A percentile compares a stretch with the other conserved stretches of the same genome.
These are phyloP conservation scores for Clostera curtula DNA, from an alignment of 2,888 invertebrate genomes.

Conservation along the genomic window DNA sequence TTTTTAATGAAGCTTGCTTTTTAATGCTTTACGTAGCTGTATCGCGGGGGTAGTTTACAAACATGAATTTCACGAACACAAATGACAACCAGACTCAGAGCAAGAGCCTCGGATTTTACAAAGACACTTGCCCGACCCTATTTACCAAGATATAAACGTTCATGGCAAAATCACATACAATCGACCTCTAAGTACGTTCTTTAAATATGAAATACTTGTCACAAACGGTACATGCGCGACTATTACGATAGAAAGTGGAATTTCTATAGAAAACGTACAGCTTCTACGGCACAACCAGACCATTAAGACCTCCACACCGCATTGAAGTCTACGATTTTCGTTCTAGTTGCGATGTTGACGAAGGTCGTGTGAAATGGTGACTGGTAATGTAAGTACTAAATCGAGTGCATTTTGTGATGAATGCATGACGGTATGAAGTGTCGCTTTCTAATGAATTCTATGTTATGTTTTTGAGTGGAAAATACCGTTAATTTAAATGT, in stretches of 20 bases:
- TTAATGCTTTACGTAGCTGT: no score
- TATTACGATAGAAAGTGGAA: slow-evolving; percentile 16
- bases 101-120: no score
- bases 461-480: background rate
- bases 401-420: slow-evolving; percentile 17
- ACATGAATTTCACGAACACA: no score
- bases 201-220: no score
- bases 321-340: slow-evolving; percentile 3
- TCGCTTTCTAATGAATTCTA: slow-evolving; percentile 18
- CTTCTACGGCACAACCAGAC: slow-evolving; percentile 5
- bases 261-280: slow-evolving; percentile 24
- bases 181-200: no score
- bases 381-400: slow-evolving; percentile 2
- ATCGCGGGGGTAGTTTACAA: no score
- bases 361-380: slow-evolving; percentile 6
- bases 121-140: no score
- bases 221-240: background rate
- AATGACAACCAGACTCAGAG: no score
- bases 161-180: no score
- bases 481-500: no score
- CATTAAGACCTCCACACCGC: slow-evolving; percentile 8
- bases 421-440: slow-evolving; percentile 8
- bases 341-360: background rate
- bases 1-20: no score
- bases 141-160: no score